Percentiles rank a stretch among this genome's conserved stretches.
Conservation (phyloP, 1,140 invertebrate species). For the Aphidius gifuensis region DNA sequence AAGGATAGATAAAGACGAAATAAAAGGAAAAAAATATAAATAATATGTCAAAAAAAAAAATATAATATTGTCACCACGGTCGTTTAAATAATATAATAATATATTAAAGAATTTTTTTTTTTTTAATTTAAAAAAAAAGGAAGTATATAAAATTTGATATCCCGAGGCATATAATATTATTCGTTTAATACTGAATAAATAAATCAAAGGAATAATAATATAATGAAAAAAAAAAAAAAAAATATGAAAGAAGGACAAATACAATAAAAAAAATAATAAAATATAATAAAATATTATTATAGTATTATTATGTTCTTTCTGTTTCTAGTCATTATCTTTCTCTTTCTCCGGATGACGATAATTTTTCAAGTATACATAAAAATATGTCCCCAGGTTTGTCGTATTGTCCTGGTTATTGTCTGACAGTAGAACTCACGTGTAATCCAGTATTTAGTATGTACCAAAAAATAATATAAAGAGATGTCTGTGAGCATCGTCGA, state of each 20-base stretch:
- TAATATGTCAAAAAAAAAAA: no score
- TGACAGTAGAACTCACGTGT: conserved; percentile 27
- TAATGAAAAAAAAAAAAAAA: no score
- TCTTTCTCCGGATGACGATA: conserved; percentile 31
- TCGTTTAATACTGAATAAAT: no score
- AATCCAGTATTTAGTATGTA: conserved; percentile 33
- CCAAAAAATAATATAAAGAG: conserved; percentile 8
- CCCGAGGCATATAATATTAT: conserved; percentile 22
- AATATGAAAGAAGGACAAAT: no score
- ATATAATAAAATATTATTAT: no score
- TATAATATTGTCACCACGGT: no score
- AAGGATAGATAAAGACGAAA: no score
- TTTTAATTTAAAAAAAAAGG: conserved; percentile 14
- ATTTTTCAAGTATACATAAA: conserved; percentile 28
- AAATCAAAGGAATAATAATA: no score
- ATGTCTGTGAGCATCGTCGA: not conserved
- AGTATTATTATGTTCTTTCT: conserved; percentile 12
- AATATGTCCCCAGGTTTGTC: conserved; percentile 23
- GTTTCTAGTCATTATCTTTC: not conserved
- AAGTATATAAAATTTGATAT: conserved; percentile 36
- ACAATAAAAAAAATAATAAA: no score
- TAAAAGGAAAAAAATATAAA: no score
- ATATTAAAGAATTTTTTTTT: no score
- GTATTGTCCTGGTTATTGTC: conserved; percentile 39
- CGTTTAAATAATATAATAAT: no score